Base-by-base conservation (phyloP, 2,797 vertebrate species). In the Molossus molossus region DNA sequence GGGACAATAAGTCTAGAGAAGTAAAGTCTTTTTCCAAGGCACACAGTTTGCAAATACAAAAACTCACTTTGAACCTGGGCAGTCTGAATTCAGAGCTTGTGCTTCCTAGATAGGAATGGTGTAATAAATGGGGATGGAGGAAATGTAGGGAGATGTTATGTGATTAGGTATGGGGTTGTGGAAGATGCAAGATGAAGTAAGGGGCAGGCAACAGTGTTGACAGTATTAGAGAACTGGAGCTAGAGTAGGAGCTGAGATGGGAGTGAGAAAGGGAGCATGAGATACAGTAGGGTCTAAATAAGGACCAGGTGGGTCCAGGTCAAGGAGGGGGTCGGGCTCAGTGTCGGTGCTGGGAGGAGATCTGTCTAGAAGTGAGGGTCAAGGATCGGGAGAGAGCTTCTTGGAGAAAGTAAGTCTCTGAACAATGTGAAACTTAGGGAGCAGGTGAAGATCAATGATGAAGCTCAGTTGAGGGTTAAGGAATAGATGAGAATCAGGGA, bases 281-380 rank as follows among this genome's bases (percentile, higher is more conserved):
- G 14, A 21, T 29, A 21, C 6, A 9, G 17, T 53, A 37, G 29
- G 23, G 37, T 55, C 25, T 67, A n/a, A 67, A 7, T 17, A 67
- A 33, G 50, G 50, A 53, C 50, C 12, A 10, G 50, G 50, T 53
- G 50, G 65, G 65, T 9, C n/a, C 65, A 33, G 17, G 65, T 67
- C n/a, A 33, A 67, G n/a, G n/a, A 67, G 65, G 17, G n/a, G n/a
- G 33, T 33, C 33, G 65, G 9, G n/a, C 65, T 67, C 29, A 67
- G 62, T 40, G 58, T n/a, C 0, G 10, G 3, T 1, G n/a, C n/a
- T 29, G 33, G 18, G 20, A 50, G 37, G 6, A 6, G 8, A n/a
- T 45, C 33, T 55, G 6, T 80, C 60, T 69, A 55, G 77, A 76
- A 60, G 25, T 58, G 27, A 76, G 25, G n/a, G 5, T 9, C 33